Conservation (phyloP, 1,140 invertebrate species). For the Argopecten irradians region DNA sequence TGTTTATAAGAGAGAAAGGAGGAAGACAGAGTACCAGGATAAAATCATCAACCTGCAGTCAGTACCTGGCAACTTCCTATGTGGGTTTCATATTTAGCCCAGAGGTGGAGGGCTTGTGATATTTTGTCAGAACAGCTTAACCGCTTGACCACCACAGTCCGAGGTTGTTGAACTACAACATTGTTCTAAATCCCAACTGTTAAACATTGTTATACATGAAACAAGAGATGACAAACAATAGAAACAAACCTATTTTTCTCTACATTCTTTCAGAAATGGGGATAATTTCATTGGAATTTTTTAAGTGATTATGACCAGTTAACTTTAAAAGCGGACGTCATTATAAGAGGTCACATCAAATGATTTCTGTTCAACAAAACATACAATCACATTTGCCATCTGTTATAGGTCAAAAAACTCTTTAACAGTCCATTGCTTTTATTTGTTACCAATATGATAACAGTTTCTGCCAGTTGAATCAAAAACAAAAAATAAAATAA, state of each 20-base stretch:
- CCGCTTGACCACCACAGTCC: not conserved
- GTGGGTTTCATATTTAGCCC: too few relatives aligned
- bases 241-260: too few relatives aligned
- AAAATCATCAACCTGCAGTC: too few relatives aligned
- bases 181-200: too few relatives aligned
- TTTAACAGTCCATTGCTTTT: not conserved
- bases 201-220: not conserved
- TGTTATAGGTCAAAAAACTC: not conserved
- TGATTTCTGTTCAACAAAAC: not conserved
- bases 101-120: too few relatives aligned
- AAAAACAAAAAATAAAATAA: not conserved
- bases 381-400: not conserved
- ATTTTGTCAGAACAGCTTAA: too few relatives aligned
- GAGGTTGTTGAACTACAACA: too few relatives aligned
- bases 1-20: too few relatives aligned
- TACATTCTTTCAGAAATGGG: not conserved
- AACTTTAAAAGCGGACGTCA: not conserved
- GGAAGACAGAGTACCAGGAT: too few relatives aligned
- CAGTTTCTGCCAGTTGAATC: not conserved
- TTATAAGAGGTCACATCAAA: not conserved
- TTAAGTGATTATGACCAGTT: not conserved
- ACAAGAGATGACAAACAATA: not conserved
- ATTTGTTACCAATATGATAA: not conserved
- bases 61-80: too few relatives aligned
- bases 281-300: not conserved